Conservation (phyloP, 1,140 invertebrate species). For the Brevipalpus yothersi region DNA sequence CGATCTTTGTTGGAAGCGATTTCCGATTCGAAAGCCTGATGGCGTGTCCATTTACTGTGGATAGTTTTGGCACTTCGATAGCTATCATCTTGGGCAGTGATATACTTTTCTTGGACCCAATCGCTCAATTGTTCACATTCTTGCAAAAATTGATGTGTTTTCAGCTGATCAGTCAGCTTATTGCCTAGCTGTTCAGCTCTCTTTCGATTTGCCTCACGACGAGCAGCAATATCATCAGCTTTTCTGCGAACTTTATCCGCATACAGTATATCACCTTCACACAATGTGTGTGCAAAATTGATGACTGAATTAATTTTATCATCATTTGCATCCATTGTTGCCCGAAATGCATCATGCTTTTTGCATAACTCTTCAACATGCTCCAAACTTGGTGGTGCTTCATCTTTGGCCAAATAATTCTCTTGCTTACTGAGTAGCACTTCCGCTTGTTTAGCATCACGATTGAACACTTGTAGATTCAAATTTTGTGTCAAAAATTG, state of each 20-base stretch:
- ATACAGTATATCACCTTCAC: conserved; percentile 63
- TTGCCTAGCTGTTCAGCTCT: conserved; percentile 73
- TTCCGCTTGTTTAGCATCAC: conserved; percentile 91
- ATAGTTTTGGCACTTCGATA: conserved; percentile 94
- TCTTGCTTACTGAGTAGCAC: conserved; percentile 93
- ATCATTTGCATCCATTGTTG: conserved; percentile 98
- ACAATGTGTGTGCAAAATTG: conserved; percentile 66
- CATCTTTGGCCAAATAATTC: conserved; percentile 76
- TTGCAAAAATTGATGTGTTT: conserved; percentile 84
- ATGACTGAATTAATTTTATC: conserved; percentile 92
- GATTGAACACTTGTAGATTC: conserved; percentile 78
- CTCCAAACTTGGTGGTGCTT: conserved; percentile 76
- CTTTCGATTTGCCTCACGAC: conserved; percentile 57
- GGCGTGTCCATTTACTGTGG: conserved; percentile 95
- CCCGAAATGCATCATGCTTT: conserved; percentile 91
- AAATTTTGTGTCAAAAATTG: conserved; percentile 77
- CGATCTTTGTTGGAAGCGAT: conserved; percentile 95
- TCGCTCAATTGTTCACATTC: conserved; percentile 81
- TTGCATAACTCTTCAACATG: conserved; percentile 93
- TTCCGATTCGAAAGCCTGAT: conserved; percentile 97
- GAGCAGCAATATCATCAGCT: conserved; percentile 70
- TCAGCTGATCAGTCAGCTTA: conserved; percentile 73
- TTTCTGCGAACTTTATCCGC: conserved; percentile 86
- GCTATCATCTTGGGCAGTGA: conserved; percentile 93
- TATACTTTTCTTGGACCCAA: conserved; percentile 97